Base-by-base conservation (phyloP, 2,888 invertebrate species). In the Meloe dianella region DNA sequence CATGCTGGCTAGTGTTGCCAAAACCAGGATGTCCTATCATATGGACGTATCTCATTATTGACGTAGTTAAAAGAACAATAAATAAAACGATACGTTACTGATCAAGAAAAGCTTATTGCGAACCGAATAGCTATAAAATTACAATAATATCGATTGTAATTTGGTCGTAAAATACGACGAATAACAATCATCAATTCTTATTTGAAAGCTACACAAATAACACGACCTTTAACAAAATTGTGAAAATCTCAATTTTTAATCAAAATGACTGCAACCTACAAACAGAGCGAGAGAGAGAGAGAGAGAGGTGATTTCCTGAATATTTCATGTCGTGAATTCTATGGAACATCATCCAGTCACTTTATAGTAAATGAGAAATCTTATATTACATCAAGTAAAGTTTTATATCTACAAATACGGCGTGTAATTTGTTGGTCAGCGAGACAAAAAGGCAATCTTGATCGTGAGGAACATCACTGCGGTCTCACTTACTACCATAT, bases 321-420 rank as follows among this genome's bases (percentile, higher is more conserved):
- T 69, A 71, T 66, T 71, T 69, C 71, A 74, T 72, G 70, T 64
- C 58, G 57, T 58, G 57, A 61, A 62, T 69, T 54, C 27, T 64
- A 66, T 59, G 64, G 64, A 68, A 65, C 68, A 71, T 73, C 65
- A 63, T 63, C 54, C 69, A 70, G 68, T 71, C 71, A 69, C 71
- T 73, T 71, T 69, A 68, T 70, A 74, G 73, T 70, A 73, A 76
- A 75, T 74, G 69, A 72, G 73, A 74, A 70, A 71, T 74, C 71
- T 71, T 71, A 71, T 74, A 73, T 71, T 66, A 70, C 71, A 70
- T 70, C 70, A 70, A 73, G 66, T 74, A 70, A 72, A 72, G 71
- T 73, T 54, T 73, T 72, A 74, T 71, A 65, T 70, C 69, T 74
- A 76, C 76, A 75, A 67, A 67, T 67, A 64, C 67, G 64, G 67